Percentiles rank a stretch among this genome's conserved stretches.
Evolutionary conservation across 1,140 invertebrate genomes (phyloP).

Genomic region (Pararge aegeria): DNA sequence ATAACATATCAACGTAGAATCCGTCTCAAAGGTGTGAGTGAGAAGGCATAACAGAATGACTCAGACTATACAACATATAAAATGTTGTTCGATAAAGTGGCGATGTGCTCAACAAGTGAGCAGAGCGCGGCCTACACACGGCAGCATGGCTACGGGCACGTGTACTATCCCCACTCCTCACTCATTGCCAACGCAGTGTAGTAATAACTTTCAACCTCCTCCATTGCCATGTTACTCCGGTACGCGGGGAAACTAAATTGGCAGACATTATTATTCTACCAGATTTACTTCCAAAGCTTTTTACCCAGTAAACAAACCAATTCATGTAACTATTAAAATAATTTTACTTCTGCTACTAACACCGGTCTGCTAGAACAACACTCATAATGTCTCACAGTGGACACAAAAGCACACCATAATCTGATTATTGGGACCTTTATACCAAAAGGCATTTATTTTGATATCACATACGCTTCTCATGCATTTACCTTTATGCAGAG

Average conservation of each 20-base stretch:
- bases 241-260: constrained; percentile 57
- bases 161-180: constrained; percentile 44
- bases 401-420: no score
- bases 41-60: constrained; percentile 29
- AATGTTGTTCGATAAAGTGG: constrained; percentile 25
- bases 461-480: no score
- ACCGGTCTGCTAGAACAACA: no score
- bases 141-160: constrained; percentile 55
- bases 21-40: constrained; percentile 20
- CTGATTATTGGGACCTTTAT: no score
- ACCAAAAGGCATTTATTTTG: no score
- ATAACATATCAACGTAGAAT: neutral
- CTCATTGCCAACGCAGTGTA: constrained; percentile 26
- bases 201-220: constrained; percentile 23
- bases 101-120: constrained; percentile 68
- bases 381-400: no score
- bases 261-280: constrained; percentile 56
- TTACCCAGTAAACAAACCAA: neutral
- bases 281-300: neutral
- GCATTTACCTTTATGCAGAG: no score
- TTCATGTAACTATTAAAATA: no score
- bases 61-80: neutral
- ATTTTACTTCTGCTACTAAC: no score
- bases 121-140: constrained; percentile 50
- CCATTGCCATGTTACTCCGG: constrained; percentile 50